Conservation (phyloP, 2,888 invertebrate genomes). For the Crematogaster levior region DNA sequence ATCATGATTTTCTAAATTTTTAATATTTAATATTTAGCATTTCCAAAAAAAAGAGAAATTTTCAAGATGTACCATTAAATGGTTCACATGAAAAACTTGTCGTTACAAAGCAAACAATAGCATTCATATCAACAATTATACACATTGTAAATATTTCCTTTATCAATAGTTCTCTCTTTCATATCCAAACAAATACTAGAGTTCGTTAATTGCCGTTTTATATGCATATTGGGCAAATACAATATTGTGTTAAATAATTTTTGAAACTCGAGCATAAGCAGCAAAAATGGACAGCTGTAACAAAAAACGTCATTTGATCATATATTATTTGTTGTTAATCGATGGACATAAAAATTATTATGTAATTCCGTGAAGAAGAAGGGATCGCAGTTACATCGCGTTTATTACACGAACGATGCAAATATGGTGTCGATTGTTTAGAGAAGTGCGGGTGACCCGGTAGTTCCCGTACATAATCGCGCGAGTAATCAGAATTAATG, state of each 20-base stretch:
- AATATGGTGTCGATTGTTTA: conserved; percentile 31
- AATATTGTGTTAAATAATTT: conserved; percentile 12
- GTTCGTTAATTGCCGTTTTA: conserved; percentile 26
- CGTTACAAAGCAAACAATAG: neutral
- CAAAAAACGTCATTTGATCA: too few relatives aligned
- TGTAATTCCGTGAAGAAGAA: neutral
- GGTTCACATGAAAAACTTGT: neutral
- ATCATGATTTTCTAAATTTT: neutral
- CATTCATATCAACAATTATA: conserved; percentile 30
- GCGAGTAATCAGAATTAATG: conserved; percentile 50
- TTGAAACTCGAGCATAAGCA: neutral
- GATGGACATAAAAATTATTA: neutral
- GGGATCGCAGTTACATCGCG: neutral
- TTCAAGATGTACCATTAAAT: neutral
- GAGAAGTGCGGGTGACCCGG: conserved; percentile 20
- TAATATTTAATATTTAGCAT: neutral
- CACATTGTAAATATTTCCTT: conserved; percentile 28
- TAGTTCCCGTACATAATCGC: conserved; percentile 40
- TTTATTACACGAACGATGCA: neutral
- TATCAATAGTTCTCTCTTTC: conserved; percentile 17
- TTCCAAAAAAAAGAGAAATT: neutral
- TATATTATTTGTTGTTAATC: neutral
- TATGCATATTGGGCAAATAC: neutral
- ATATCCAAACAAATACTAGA: conserved; percentile 6
- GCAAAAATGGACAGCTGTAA: neutral